phyloP scores from a whole-genome alignment of 2,888 invertebrate species.

The Brachyptera risi region DNA sequence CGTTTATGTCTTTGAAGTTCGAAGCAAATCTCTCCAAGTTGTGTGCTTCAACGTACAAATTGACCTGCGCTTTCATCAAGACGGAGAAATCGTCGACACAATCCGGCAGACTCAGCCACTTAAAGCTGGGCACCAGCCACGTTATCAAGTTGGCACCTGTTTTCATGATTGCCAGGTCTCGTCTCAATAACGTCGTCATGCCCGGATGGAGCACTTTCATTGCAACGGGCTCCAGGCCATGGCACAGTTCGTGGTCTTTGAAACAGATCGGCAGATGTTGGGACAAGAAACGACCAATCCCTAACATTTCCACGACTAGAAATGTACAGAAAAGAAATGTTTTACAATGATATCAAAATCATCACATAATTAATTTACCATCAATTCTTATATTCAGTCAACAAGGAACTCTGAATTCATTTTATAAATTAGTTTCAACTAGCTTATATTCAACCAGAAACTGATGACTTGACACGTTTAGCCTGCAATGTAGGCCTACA shows the following conservation, averaged over 20 bases:
- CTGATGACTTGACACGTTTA: too few relatives aligned
- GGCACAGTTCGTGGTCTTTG: constrained; percentile 4
- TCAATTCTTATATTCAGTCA: too few relatives aligned
- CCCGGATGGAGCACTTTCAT: constrained; percentile 47
- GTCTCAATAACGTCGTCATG: constrained; percentile 41
- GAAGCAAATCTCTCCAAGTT: constrained; percentile 45
- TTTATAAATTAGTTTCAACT: too few relatives aligned
- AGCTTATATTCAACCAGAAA: too few relatives aligned
- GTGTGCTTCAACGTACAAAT: constrained; percentile 47
- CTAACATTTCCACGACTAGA: constrained; percentile 36
- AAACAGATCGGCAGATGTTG: constrained; percentile 23
- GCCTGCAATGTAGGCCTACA: too few relatives aligned
- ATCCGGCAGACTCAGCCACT: constrained; percentile 47
- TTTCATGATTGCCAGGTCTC: constrained; percentile 46
- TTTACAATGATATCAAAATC: neutral
- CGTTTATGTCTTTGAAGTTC: constrained; percentile 42
- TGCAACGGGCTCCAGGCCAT: constrained; percentile 39
- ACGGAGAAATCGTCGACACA: constrained; percentile 48
- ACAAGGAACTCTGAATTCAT: too few relatives aligned
- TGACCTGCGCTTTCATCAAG: constrained; percentile 47
- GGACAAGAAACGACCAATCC: constrained; percentile 28
- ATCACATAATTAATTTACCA: neutral
- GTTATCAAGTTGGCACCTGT: constrained; percentile 39
- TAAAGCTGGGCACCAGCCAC: constrained; percentile 42
- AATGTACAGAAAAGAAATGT: constrained; percentile 21